Percentiles rank a stretch among this genome's conserved stretches.
Conservation (phyloP, 2,888 invertebrate species). For the Plusia festucae region DNA sequence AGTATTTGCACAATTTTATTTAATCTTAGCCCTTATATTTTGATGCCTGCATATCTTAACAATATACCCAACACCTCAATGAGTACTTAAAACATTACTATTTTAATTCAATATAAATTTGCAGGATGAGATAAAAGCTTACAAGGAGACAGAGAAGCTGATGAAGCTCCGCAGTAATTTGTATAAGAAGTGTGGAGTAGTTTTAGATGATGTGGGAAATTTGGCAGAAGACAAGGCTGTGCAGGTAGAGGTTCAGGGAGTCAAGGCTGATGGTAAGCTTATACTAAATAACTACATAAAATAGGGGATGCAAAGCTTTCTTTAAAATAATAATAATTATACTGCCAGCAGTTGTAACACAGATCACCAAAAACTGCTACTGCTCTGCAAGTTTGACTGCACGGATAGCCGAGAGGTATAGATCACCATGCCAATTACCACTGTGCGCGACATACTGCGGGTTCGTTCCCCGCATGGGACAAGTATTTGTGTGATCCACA, state of each 20-base stretch:
- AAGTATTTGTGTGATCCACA: too few relatives aligned
- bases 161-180: conserved; percentile 72
- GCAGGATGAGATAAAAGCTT: conserved; percentile 84
- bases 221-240: conserved; percentile 77
- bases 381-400: too few relatives aligned
- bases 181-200: conserved; percentile 79
- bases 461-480: too few relatives aligned
- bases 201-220: conserved; percentile 74
- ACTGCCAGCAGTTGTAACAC: neutral
- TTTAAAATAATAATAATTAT: neutral
- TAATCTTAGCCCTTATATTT: neutral
- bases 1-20: too few relatives aligned
- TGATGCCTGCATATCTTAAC: too few relatives aligned
- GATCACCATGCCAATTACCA: too few relatives aligned
- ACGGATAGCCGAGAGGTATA: too few relatives aligned
- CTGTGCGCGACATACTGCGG: too few relatives aligned
- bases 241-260: conserved; percentile 64
- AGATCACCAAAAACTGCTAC: too few relatives aligned
- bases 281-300: neutral
- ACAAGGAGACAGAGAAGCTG: conserved; percentile 73
- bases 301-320: neutral
- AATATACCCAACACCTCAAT: too few relatives aligned
- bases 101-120: neutral
- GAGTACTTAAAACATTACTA: too few relatives aligned
- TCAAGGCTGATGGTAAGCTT: conserved; percentile 29